Conservation (phyloP, 2,797 vertebrate species). For the Microctenopoma steveboyesi region DNA sequence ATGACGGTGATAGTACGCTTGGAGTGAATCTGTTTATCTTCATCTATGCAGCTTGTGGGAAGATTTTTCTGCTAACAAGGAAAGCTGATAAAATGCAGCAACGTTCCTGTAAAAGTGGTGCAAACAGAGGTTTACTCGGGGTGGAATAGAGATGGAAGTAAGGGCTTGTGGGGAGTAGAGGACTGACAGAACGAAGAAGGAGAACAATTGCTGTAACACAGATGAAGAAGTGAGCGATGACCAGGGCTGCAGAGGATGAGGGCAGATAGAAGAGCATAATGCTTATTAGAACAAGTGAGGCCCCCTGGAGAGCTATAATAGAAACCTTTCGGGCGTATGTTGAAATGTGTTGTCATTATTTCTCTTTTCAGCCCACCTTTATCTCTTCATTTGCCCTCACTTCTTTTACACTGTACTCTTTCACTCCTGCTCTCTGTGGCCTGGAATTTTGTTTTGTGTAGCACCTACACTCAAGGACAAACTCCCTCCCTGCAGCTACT, state of each 20-base stretch:
- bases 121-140: not conserved
- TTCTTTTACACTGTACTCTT: slow-evolving; percentile 19
- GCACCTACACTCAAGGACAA: slow-evolving; percentile 63
- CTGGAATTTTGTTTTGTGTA: slow-evolving; percentile 40
- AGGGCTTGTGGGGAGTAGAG: not conserved
- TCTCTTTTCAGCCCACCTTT: slow-evolving; percentile 2
- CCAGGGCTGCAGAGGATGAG: slow-evolving; percentile 29
- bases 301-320: slow-evolving; percentile 46
- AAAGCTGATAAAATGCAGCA: not conserved
- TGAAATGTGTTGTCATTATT: slow-evolving; percentile 29
- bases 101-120: not conserved
- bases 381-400: not conserved
- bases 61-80: not conserved
- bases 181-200: slow-evolving; percentile 1
- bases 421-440: slow-evolving; percentile 11
- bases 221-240: slow-evolving; percentile 36
- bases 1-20: not conserved
- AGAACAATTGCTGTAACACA: slow-evolving; percentile 32
- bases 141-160: not conserved
- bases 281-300: slow-evolving; percentile 52
- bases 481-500: slow-evolving; percentile 45
- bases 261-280: slow-evolving; percentile 41
- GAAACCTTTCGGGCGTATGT: slow-evolving; percentile 28
- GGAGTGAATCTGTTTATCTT: not conserved
- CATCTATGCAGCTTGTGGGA: not conserved